Percentiles rank a stretch among this genome's conserved stretches.
phyloP scores from a whole-genome alignment of 2,888 invertebrate genomes.

The Cartodere bifasciata region DNA sequence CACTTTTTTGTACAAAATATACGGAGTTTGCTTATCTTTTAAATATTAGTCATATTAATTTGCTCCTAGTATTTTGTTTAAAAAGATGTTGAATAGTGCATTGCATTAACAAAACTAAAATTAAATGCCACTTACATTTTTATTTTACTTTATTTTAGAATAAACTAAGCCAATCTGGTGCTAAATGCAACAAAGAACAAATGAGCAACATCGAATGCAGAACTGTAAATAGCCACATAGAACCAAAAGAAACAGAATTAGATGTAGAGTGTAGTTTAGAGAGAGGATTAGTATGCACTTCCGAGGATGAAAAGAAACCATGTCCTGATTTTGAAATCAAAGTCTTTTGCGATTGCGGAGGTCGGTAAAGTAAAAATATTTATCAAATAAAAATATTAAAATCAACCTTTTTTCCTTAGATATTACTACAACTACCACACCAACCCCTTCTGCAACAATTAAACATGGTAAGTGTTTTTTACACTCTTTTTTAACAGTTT shows the following conservation, averaged over 20 bases:
- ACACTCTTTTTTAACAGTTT: too few species aligned
- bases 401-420: too few species aligned
- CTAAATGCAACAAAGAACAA: slow-evolving; percentile 46
- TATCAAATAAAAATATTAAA: too few species aligned
- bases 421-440: too few species aligned
- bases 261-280: slow-evolving; percentile 66
- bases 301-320: slow-evolving; percentile 22
- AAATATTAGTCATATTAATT: too few species aligned
- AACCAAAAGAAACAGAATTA: slow-evolving; percentile 56
- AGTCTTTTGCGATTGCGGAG: slow-evolving; percentile 58
- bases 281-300: slow-evolving; percentile 55
- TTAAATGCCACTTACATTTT: too few species aligned
- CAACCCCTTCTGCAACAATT: too few species aligned
- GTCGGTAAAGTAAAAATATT: slow-evolving; percentile 22
- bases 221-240: slow-evolving; percentile 47
- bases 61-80: too few species aligned
- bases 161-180: slow-evolving; percentile 32
- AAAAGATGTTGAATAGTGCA: neutral
- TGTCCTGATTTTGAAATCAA: slow-evolving; percentile 79
- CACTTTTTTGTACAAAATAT: too few species aligned
- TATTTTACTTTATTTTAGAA: slow-evolving; percentile 25
- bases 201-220: slow-evolving; percentile 69
- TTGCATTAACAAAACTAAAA: neutral
- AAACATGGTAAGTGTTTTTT: too few species aligned
- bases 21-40: too few species aligned